These are phyloP conservation scores for Cantharis rufa DNA, from an alignment of 2,888 invertebrate genomes.

Conservation along the genomic window DNA sequence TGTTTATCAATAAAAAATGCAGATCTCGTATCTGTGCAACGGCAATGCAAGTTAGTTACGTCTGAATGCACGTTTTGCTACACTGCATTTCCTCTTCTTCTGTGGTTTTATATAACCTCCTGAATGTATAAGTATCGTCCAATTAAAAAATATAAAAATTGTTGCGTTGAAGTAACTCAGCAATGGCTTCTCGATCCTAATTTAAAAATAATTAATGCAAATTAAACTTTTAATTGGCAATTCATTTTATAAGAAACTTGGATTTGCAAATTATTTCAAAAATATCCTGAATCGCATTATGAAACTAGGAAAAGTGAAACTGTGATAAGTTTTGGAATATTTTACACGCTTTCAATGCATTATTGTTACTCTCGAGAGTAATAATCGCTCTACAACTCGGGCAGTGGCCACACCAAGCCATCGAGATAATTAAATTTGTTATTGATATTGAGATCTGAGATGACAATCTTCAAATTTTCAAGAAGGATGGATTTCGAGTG, in stretches of 20 bases:
- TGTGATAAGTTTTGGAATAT: background rate
- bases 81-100: constrained; percentile 3
- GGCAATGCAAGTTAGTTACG: background rate
- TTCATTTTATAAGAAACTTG: background rate
- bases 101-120: background rate
- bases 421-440: background rate
- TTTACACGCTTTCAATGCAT: background rate
- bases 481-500: too few species aligned
- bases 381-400: background rate
- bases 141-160: constrained; percentile 2
- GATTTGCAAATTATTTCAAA: background rate
- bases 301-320: background rate
- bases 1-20: background rate
- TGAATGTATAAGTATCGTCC: background rate
- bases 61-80: constrained; percentile 1
- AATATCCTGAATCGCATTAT: background rate
- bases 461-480: too few species aligned
- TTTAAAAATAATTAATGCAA: background rate
- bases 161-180: background rate
- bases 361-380: background rate
- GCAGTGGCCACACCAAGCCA: background rate
- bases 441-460: too few species aligned
- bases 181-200: background rate
- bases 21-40: background rate
- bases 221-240: background rate